A percentile compares a stretch with the other conserved stretches of the same genome.
Conservation (phyloP, 2,888 invertebrate genomes). For the Pteria penguin region DNA sequence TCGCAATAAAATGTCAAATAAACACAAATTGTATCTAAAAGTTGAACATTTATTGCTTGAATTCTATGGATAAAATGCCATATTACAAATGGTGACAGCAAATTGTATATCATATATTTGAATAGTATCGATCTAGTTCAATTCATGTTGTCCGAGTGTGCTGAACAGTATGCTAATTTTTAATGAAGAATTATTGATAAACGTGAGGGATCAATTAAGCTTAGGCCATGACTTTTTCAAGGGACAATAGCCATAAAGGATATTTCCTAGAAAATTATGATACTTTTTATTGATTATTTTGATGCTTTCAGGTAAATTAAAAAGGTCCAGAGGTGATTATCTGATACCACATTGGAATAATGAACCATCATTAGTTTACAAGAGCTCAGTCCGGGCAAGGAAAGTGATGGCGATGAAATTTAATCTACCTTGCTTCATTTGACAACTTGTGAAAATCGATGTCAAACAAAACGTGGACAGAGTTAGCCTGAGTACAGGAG, state of each 20-base stretch:
- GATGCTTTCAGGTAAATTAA: conserved; percentile 6
- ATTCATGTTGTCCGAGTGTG: background rate
- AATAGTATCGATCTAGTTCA: too few species aligned
- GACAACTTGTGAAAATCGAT: background rate
- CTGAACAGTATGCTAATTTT: background rate
- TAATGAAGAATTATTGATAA: background rate
- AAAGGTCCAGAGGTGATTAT: conserved; percentile 6
- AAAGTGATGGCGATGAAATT: background rate
- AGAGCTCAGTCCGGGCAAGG: background rate
- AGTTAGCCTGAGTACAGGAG: background rate
- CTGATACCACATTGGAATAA: background rate
- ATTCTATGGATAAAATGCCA: too few species aligned
- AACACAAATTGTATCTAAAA: too few species aligned
- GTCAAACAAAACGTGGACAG: background rate
- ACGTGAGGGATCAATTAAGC: background rate
- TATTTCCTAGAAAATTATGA: background rate
- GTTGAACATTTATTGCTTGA: too few species aligned
- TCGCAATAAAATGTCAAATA: too few species aligned
- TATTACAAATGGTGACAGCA: too few species aligned
- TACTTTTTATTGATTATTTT: background rate
- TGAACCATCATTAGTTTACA: background rate
- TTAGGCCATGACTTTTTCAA: background rate
- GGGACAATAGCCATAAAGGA: conserved; percentile 4
- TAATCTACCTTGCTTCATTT: background rate
- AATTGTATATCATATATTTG: too few species aligned